Evolutionary conservation across 2,888 invertebrate species (phyloP).

Genomic region (Keiferia lycopersicella): DNA sequence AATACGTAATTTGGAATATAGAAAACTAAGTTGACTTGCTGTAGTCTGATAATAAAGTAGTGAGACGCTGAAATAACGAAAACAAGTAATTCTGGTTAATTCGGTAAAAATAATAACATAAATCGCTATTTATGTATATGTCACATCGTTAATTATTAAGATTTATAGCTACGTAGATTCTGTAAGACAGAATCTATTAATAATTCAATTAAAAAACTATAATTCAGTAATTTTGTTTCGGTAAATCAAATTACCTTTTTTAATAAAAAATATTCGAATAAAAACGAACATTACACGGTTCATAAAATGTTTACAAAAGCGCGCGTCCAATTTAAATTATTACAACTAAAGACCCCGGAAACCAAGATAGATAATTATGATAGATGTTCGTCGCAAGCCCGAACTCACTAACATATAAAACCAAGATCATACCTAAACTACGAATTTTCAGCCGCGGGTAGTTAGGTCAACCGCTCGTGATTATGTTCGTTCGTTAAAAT

Average conservation of each 20-base stretch:
- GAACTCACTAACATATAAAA: too few relatives aligned
- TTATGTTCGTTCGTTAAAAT: too few relatives aligned
- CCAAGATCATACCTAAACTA: too few relatives aligned
- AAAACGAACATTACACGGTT: neutral
- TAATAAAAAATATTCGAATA: neutral
- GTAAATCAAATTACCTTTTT: neutral
- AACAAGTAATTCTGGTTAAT: too few relatives aligned
- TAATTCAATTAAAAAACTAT: neutral
- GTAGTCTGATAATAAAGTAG: too few relatives aligned
- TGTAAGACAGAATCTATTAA: neutral
- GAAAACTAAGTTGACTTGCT: too few relatives aligned
- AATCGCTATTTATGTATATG: too few relatives aligned
- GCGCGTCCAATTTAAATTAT: neutral
- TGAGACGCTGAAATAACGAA: too few relatives aligned
- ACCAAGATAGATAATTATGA: constrained; percentile 22
- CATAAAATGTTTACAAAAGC: neutral
- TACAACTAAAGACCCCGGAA: constrained; percentile 20
- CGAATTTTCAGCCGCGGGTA: too few relatives aligned
- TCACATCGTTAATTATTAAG: too few relatives aligned
- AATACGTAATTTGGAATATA: neutral
- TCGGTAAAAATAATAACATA: too few relatives aligned
- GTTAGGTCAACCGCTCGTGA: too few relatives aligned
- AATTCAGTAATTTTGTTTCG: neutral
- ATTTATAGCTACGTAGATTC: neutral
- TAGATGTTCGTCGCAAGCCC: neutral